Base-by-base conservation (phyloP, 2,113 vertebrate genomes). In the Paedocypris sp. region DNA sequence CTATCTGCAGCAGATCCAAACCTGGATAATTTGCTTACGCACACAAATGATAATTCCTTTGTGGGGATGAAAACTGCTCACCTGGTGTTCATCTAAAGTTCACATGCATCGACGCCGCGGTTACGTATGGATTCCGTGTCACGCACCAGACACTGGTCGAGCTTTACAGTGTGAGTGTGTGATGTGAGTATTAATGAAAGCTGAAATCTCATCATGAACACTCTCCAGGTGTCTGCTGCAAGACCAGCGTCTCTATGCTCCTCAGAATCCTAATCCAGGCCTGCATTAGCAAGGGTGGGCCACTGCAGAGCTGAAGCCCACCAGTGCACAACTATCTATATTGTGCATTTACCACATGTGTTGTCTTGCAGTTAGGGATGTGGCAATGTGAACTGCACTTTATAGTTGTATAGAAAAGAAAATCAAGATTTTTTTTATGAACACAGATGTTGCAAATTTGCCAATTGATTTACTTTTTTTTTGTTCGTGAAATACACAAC, bases 81-180 rank as follows among this genome's bases (percentile, higher is more conserved):
- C 58, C 42, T 23, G 60, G 70, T n/a, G n/a, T 71, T 78, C 70
- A 68, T 39, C 33, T n/a, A 54, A 67, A 77, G 77, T 79, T 83
- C 64, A 76, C 13, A 22, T 20, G 49, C 46, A 76, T 68, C 47
- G 56, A n/a, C n/a, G 25, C 50, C 60, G 68, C 31, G n/a, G 51
- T 50, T 22, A 29, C 8, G 15, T 43, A 43, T 32, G 25, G 20
- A 16, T 52, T 52, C 59, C 62, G 73, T 33, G 64, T 52, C 66
- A 63, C 53, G 36, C 60, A 41, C 56, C 66, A 39, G 59, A 54
- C 18, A 33, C 32, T 48, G 53, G 25, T 58, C 29, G 64, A 31
- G 23, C 19, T 19, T 13, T 13, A 47, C 16, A 5, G 57, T 64
- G 60, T 54, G 59, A 68, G 64, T 29, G 58, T 53, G 31, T 6